phyloP scores from a whole-genome alignment of 30 jellyfish, hydroid and myxozoan species.

The Turritopsis rubra region DNA sequence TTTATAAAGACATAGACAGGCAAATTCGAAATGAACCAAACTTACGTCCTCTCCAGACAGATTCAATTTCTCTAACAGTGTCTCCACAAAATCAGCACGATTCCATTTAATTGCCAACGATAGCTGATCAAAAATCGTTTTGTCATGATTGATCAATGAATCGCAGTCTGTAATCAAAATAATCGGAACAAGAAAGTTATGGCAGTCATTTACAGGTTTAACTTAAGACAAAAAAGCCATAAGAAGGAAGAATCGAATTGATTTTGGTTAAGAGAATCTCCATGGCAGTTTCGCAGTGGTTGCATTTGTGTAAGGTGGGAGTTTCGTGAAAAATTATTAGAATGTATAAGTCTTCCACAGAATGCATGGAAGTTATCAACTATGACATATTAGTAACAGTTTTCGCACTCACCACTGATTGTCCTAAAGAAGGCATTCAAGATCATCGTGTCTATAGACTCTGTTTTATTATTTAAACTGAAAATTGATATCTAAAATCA shows the following conservation, averaged over 20 bases:
- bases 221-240: too few relatives aligned
- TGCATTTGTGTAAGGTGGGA: too few relatives aligned
- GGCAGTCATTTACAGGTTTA: background rate
- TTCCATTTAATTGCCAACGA: conserved; percentile 10
- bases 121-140: background rate
- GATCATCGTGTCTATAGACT: background rate
- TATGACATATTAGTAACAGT: too few relatives aligned
- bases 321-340: too few relatives aligned
- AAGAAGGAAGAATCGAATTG: too few relatives aligned
- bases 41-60: background rate
- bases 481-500: background rate
- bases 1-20: background rate
- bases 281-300: too few relatives aligned
- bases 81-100: conserved; percentile 18
- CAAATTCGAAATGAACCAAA: background rate
- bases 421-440: background rate
- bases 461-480: background rate
- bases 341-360: too few relatives aligned
- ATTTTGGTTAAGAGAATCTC: too few relatives aligned
- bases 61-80: background rate
- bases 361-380: too few relatives aligned
- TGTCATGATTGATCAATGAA: background rate
- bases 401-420: background rate
- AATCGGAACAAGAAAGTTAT: background rate
- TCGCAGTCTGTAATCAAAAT: background rate